Conservation (phyloP, 2,113 vertebrate species). For the Erythrolamprus reginae region DNA sequence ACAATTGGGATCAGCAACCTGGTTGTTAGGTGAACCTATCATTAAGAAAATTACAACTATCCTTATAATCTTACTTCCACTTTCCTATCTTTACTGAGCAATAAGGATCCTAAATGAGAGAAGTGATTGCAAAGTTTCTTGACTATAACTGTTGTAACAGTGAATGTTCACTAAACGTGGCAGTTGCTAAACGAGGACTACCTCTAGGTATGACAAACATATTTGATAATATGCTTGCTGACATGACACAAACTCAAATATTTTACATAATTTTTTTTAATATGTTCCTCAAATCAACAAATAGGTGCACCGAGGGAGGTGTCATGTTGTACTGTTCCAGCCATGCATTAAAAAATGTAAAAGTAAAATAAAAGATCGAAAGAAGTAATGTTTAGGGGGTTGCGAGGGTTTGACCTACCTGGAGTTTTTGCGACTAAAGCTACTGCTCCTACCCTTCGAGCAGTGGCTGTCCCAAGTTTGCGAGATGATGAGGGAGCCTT, state of each 20-base stretch:
- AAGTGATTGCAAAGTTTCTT: background rate
- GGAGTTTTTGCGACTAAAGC: slow-evolving; percentile 74
- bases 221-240: background rate
- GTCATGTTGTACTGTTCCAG: background rate
- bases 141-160: background rate
- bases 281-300: background rate
- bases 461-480: slow-evolving; percentile 75
- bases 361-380: background rate
- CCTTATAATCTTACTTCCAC: background rate
- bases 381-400: too few species aligned
- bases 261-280: background rate
- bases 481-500: slow-evolving; percentile 81
- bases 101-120: background rate
- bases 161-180: background rate
- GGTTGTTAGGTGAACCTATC: background rate
- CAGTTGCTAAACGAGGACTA: background rate
- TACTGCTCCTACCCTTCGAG: slow-evolving; percentile 80
- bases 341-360: background rate
- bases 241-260: background rate
- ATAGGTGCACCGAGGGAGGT: background rate
- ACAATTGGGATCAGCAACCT: background rate
- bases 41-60: background rate
- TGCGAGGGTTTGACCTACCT: slow-evolving; percentile 64
- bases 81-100: background rate
- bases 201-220: background rate